Percentiles rank a stretch among this genome's conserved stretches.
phyloP scores from a whole-genome alignment of 2,113 vertebrate species.

The Alligator mississippiensis region DNA sequence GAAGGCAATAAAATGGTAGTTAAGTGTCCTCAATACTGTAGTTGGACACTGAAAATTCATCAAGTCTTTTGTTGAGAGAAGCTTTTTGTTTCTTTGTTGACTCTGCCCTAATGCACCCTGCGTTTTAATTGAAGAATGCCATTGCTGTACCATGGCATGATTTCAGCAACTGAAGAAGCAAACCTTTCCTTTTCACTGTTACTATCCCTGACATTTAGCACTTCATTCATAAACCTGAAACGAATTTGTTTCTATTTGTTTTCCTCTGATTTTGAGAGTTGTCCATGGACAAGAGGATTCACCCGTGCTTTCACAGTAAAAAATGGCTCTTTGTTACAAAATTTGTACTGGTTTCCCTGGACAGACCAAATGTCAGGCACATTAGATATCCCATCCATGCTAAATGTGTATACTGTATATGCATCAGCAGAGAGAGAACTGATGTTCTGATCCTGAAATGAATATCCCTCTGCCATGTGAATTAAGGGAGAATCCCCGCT shows the following conservation, averaged over 20 bases:
- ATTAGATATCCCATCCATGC: neutral
- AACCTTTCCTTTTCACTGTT: neutral
- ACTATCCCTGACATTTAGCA: neutral
- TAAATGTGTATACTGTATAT: neutral
- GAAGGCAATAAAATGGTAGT: neutral
- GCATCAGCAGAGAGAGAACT: neutral
- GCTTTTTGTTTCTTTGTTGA: neutral
- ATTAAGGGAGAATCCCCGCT: neutral
- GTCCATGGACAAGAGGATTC: neutral
- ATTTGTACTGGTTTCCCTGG: neutral
- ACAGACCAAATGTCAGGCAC: neutral
- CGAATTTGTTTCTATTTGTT: neutral
- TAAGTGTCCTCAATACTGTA: neutral
- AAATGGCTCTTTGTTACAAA: accelerated
- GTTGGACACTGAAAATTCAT: neutral
- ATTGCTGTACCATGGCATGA: neutral
- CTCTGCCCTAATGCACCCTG: neutral
- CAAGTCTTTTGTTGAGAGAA: neutral
- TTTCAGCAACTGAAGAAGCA: neutral
- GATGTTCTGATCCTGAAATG: neutral
- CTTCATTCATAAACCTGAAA: neutral
- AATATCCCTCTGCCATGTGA: neutral
- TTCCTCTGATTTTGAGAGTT: neutral
- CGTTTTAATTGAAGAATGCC: neutral
- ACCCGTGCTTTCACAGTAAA: neutral